Conservation (phyloP, 2,113 vertebrate species). For the Vanacampus margaritifer region DNA sequence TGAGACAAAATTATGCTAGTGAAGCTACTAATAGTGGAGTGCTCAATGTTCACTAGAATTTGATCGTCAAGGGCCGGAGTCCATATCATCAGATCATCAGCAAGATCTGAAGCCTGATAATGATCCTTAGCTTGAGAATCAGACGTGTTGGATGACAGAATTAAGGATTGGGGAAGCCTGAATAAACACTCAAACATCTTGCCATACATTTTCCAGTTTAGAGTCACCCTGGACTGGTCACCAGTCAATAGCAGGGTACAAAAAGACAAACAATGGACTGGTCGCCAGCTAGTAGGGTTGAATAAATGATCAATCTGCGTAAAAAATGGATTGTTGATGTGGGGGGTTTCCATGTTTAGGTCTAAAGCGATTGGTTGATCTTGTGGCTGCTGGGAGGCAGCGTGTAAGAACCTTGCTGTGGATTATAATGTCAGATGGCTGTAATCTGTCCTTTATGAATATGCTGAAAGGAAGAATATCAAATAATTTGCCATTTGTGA, state of each 20-base stretch:
- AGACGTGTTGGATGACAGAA: no score
- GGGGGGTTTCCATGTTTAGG: neutral
- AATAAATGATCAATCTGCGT: neutral
- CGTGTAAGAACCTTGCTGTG: constrained; percentile 23
- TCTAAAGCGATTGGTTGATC: neutral
- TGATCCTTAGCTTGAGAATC: no score
- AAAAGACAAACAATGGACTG: neutral
- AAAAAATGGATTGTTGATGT: neutral
- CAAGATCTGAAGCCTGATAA: no score
- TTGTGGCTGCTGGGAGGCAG: constrained; percentile 6
- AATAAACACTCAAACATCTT: no score
- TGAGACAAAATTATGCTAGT: neutral
- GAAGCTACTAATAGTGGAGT: no score
- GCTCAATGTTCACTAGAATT: no score
- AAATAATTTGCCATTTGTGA: constrained; percentile 64
- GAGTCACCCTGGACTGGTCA: neutral
- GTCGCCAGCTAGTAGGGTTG: neutral
- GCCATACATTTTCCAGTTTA: no score
- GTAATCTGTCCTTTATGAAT: constrained; percentile 58
- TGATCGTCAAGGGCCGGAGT: no score
- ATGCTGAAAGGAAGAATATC: constrained; percentile 41
- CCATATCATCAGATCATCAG: no score
- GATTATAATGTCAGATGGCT: constrained; percentile 55
- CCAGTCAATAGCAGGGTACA: neutral
- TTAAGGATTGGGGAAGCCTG: no score